Conservation (phyloP, 2,113 vertebrate genomes). For the Zeus faber region DNA sequence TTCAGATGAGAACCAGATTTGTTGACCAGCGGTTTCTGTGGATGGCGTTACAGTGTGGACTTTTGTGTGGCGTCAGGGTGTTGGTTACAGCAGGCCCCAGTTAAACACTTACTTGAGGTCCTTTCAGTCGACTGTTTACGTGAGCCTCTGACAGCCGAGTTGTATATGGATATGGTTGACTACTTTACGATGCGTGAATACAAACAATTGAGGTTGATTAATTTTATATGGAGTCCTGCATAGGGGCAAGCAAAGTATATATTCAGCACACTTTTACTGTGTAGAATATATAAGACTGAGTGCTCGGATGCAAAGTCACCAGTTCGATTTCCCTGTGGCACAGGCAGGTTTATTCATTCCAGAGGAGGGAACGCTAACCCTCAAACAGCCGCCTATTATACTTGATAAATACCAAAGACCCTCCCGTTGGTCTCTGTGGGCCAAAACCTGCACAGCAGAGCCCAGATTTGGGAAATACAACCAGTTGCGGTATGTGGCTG, state of each 20-base stretch:
- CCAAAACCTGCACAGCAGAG: neutral
- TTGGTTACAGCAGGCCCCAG: neutral
- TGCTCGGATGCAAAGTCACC: too few relatives aligned
- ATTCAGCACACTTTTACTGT: too few relatives aligned
- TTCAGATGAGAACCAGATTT: conserved; percentile 3
- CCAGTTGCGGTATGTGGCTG: neutral
- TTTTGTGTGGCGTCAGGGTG: neutral
- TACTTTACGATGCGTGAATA: too few relatives aligned
- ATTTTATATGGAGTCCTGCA: too few relatives aligned
- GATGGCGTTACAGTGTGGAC: neutral
- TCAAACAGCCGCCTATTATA: neutral
- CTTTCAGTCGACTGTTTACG: neutral
- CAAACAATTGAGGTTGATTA: too few relatives aligned
- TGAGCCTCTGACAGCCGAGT: too few relatives aligned
- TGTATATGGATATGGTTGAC: too few relatives aligned
- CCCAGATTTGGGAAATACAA: neutral
- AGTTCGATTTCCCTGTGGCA: too few relatives aligned
- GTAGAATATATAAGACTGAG: too few relatives aligned
- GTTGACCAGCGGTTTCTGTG: neutral
- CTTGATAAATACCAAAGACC: neutral
- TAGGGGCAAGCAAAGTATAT: too few relatives aligned
- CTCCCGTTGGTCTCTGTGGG: neutral
- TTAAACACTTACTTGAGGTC: conserved; percentile 15
- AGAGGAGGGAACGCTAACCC: too few relatives aligned
- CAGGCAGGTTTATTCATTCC: too few relatives aligned